phyloP scores from a whole-genome alignment of 2,797 vertebrate species.

The Vipera latastei region DNA sequence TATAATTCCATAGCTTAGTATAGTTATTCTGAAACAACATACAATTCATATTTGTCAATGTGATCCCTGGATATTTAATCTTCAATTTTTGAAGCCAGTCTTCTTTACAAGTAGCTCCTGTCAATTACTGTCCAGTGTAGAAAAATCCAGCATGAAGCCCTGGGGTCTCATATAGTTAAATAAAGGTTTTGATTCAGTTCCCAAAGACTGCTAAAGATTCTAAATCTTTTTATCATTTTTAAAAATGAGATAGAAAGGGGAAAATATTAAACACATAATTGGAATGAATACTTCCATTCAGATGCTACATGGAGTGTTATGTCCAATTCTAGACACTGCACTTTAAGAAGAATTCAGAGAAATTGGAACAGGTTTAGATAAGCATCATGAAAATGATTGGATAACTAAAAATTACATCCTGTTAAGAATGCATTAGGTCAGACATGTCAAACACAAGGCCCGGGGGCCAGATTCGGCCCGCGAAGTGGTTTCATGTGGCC shows the following conservation, averaged over 20 bases:
- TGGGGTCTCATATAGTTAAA: not conserved
- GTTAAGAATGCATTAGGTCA: too few species aligned
- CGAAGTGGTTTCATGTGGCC: too few species aligned
- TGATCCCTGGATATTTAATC: not conserved
- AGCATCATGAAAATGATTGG: not conserved
- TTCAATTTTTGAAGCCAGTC: not conserved
- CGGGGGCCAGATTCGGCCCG: too few species aligned
- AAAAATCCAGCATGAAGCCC: not conserved
- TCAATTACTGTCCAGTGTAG: not conserved
- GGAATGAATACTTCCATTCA: not conserved
- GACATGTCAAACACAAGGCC: too few species aligned
- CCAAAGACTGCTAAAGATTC: not conserved
- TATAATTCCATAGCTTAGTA: not conserved
- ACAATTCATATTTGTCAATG: not conserved
- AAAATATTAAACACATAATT: not conserved
- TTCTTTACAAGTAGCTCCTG: not conserved
- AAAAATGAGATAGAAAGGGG: not conserved
- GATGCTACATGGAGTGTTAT: not conserved
- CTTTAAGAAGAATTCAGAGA: not conserved
- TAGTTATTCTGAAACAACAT: not conserved
- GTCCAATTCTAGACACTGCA: not conserved
- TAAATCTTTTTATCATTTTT: not conserved
- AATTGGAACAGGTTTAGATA: not conserved
- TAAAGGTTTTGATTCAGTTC: not conserved
- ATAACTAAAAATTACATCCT: too few species aligned